These are phyloP conservation scores for Vimba vimba DNA, from an alignment of 2,113 vertebrate species.

Conservation along the genomic window DNA sequence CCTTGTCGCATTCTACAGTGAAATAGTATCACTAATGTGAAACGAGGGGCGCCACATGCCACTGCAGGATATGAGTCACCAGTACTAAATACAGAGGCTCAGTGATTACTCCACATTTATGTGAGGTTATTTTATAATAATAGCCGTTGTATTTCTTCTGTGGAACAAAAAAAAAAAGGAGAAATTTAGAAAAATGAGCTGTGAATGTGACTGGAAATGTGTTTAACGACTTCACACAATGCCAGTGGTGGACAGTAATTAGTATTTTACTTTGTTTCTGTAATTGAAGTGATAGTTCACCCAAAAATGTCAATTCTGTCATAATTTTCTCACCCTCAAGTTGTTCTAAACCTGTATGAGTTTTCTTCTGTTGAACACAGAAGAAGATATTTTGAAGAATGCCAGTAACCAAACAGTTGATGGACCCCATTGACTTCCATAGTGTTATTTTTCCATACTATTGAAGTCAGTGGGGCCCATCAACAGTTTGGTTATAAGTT, in stretches of 20 bases:
- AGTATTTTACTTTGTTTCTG: no score
- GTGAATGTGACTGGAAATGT: slow-evolving; percentile 2
- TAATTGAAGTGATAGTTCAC: no score
- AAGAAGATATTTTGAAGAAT: neutral
- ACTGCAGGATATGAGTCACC: slow-evolving; percentile 22
- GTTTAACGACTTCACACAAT: neutral
- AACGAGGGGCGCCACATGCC: neutral
- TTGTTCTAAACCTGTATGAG: neutral
- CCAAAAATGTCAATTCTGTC: no score
- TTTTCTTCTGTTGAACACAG: neutral
- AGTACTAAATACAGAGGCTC: neutral
- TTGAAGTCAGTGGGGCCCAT: no score
- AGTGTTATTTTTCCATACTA: no score
- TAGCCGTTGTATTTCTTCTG: neutral
- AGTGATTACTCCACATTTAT: neutral
- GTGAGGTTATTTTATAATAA: slow-evolving; percentile 1
- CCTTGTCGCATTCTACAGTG: neutral
- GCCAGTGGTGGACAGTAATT: no score
- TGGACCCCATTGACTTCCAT: no score
- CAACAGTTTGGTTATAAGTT: no score
- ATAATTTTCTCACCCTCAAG: neutral
- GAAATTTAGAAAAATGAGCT: neutral
- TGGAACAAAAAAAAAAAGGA: neutral
- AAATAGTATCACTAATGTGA: neutral
- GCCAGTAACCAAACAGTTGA: no score